Base-by-base conservation (phyloP, 2,113 vertebrate species). In the Petroica traversi region DNA sequence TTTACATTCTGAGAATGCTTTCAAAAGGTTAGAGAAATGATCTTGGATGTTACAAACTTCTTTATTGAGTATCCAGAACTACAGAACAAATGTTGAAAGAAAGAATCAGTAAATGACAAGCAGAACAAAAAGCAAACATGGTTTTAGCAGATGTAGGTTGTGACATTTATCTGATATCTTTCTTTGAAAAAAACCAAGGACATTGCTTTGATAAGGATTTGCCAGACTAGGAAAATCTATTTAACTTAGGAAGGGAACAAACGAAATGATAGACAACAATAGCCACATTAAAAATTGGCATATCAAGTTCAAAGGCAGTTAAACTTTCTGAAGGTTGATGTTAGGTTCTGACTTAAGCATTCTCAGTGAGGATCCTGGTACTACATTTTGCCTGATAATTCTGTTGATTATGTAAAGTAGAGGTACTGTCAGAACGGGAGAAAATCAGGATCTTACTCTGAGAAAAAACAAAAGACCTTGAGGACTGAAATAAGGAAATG, bases 21-120 rank as follows among this genome's bases (percentile, higher is more conserved):
- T 86, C 3, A 1, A 86, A 97, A 66, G 34, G 58, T 59, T 88
- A 88, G 43, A 94, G 36, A 83, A 93, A 88, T 74, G 2, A 93
- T 77, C 28, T 31, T 48, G 19, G 55, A 67, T 80, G 51, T 80
- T 91, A 51, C 2, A 8, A 72, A 88, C 52, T 76, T 84, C 63
- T 91, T 94, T 93, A 90, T 61, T 76, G 89, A 92, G 76, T 78
- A 67, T 52, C 43, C 51, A 38, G 73, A 41, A 75, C 48, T 81
- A 86, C 48, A 91, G 55, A 95, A 89, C 45, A 96, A 93, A 95
- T 94, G 84, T 92, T 96, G 80, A 92, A 89, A 73, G 71, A 79
- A 93, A 83, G 72, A 91, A 74, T 84, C 51, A 34, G 95, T 78
- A 97, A 95, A 95, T 97, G 83, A 81, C 79, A 94, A 93, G 51